A percentile compares a stretch with the other conserved stretches of the same genome.
Conservation (phyloP, 1,140 invertebrate species). For the Druon quercuslanigerum region DNA sequence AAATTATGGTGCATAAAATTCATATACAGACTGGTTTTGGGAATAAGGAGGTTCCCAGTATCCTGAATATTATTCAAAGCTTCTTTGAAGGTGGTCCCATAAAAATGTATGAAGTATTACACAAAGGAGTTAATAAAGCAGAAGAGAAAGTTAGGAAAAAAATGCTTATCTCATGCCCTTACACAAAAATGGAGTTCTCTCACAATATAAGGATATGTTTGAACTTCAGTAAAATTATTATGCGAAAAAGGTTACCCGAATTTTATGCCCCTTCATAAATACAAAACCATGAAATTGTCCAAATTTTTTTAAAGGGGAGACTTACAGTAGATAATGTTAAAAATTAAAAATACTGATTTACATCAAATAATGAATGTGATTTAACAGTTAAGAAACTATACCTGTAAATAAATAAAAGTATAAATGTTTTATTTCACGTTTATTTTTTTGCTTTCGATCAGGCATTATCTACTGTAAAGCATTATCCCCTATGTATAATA, state of each 20-base stretch:
- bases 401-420: too few species aligned
- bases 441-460: too few species aligned
- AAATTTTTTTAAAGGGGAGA: too few species aligned
- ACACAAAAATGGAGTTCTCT: not conserved
- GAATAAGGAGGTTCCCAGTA: not conserved
- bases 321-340: too few species aligned
- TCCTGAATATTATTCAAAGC: not conserved
- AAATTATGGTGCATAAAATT: not conserved
- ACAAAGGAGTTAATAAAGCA: not conserved
- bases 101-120: conserved; percentile 2
- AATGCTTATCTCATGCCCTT: not conserved
- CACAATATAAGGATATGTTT: not conserved
- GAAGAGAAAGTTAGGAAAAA: conserved; percentile 24
- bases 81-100: not conserved
- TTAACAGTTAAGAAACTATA: too few species aligned
- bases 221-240: conserved; percentile 16
- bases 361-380: too few species aligned
- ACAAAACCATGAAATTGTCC: too few species aligned
- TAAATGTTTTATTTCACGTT: too few species aligned
- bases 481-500: too few species aligned
- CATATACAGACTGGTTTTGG: not conserved
- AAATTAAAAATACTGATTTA: too few species aligned
- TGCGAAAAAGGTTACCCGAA: not conserved
- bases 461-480: too few species aligned
- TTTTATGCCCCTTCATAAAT: not conserved